A percentile compares a stretch with the other conserved stretches of the same genome.
phyloP scores from a whole-genome alignment of 2,888 invertebrate genomes.

The Acanthosepion lycidas region DNA sequence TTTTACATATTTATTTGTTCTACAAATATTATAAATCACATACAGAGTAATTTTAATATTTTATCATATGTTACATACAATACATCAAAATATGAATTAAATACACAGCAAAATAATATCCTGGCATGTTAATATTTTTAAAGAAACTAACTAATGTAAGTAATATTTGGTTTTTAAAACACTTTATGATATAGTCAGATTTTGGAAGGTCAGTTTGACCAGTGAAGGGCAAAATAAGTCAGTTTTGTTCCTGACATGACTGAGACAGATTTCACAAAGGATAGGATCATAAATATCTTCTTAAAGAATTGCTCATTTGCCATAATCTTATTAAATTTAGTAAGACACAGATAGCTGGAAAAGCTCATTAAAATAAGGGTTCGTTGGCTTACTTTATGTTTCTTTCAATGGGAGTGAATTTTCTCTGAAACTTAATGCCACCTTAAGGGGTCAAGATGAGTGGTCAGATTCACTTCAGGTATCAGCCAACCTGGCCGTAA shows the following conservation, averaged over 20 bases:
- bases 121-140: not conserved
- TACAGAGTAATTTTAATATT: no score
- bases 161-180: no score
- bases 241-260: constrained; percentile 7
- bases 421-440: constrained; percentile 23
- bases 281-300: constrained; percentile 18
- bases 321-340: constrained; percentile 21
- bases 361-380: not conserved
- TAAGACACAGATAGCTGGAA: not conserved
- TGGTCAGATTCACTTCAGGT: constrained; percentile 22
- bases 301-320: not conserved
- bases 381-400: not conserved
- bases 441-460: constrained; percentile 33
- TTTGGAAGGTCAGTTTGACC: constrained; percentile 8
- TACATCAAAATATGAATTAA: no score
- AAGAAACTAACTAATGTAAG: not conserved
- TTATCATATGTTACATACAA: no score
- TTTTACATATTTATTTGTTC: no score
- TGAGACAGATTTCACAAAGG: constrained; percentile 7
- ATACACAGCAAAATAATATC: not conserved
- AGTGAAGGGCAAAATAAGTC: not conserved
- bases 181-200: not conserved
- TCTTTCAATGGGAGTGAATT: constrained; percentile 12
- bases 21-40: no score
- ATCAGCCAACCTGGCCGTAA: not conserved